Base-by-base conservation (phyloP, 1,140 invertebrate genomes). In the Phthorimaea operculella region DNA sequence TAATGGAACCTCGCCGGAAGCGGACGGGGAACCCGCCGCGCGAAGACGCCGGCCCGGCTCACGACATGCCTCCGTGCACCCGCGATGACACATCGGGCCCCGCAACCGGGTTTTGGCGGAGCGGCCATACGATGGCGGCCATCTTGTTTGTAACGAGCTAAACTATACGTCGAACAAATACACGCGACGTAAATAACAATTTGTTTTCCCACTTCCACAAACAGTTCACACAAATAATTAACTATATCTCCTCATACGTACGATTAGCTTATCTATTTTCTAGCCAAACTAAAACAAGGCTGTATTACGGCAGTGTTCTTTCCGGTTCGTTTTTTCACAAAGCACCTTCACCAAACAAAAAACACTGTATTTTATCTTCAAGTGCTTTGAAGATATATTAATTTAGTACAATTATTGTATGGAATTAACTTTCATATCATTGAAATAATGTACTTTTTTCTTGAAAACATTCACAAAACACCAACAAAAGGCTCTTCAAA, bases 391-490 rank as follows among this genome's bases (percentile, higher is more conserved):
- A 58, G 50, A 54, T 62, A 62, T 58, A 58, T 57, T 48, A 42
- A 59, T 59, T 54, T 55, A 64, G 63, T 66, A 49, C 34, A 63
- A 64, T 66, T 60, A 59, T 58, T 59, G 54, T 66, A 59, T 55
- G 63, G 17, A 65, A 65, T 63, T 58, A 65, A 61, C 62, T 65
- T 58, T 75, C 55, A 59, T 70, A 67, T 64, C 52, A 69, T 68
- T 71, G 57, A 69, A 74, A 60, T 74, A 70, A 65, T 62, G 56
- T 59, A 73, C 75, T 78, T 75, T 72, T 74, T 76, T 63, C 62
- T 73, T 76, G 73, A 83, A 85, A 85, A 85, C 82, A 85, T 85
- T 79, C 79, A 83, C 76, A 85, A 85, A 85, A 85, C 82, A 85
- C 82, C 77, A 85, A 85, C 82, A 85, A 85, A 85, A 85, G 78